Evolutionary conservation across 2,113 vertebrate genomes (phyloP).

Genomic region (Notothenia rossii): DNA sequence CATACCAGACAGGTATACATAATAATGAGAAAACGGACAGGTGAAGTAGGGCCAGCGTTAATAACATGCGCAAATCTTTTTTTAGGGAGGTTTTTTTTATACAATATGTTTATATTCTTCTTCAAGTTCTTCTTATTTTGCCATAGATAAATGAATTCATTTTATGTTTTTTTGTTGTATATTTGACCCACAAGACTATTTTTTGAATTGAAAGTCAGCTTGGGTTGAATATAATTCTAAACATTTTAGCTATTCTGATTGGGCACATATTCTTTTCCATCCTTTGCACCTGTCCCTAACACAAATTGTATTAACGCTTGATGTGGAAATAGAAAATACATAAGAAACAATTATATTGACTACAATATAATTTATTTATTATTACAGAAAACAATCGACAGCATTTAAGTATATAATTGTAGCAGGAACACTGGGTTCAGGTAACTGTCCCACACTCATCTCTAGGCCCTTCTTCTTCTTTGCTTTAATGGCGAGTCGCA

Average conservation of each 20-base stretch:
- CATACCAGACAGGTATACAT: slow-evolving; percentile 2
- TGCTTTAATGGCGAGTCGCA: too few species aligned
- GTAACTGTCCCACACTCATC: too few species aligned
- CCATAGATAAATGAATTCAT: neutral
- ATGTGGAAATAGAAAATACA: neutral
- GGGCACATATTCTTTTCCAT: neutral
- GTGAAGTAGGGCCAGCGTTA: too few species aligned
- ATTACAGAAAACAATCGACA: neutral
- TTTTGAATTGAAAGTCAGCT: neutral
- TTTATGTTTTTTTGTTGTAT: neutral
- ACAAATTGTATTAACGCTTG: neutral
- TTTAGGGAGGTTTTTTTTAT: neutral
- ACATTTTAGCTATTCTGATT: neutral
- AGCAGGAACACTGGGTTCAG: too few species aligned
- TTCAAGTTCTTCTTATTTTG: neutral
- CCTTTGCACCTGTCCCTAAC: neutral
- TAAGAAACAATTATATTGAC: slow-evolving; percentile 3
- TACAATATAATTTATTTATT: slow-evolving; percentile 63
- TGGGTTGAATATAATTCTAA: neutral
- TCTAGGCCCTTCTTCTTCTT: too few species aligned
- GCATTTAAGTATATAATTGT: neutral
- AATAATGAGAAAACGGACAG: accelerated
- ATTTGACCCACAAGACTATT: neutral
- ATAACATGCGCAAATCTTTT: too few species aligned
- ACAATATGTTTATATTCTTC: neutral